These are phyloP conservation scores for Alouatta palliata DNA, from an alignment of 2,113 vertebrate genomes.

Conservation along the genomic window DNA sequence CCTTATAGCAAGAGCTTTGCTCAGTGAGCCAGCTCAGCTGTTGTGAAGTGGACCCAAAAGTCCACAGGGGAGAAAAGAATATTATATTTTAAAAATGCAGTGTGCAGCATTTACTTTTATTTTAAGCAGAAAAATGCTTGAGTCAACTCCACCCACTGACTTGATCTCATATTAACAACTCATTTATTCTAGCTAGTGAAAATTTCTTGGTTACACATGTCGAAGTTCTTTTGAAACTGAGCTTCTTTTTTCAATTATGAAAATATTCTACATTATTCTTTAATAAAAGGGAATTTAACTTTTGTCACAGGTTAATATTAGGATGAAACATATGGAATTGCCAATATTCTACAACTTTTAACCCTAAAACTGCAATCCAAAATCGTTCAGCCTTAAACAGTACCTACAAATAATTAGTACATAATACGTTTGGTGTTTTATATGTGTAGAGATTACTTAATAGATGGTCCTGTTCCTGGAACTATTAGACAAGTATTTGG, in stretches of 20 bases:
- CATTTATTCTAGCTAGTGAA: slow-evolving; percentile 25
- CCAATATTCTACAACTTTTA: slow-evolving; percentile 4
- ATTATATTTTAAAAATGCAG: slow-evolving; percentile 53
- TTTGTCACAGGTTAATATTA: not conserved
- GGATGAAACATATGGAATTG: not conserved
- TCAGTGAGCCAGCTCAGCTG: slow-evolving; percentile 53
- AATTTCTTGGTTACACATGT: not conserved
- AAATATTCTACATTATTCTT: not conserved
- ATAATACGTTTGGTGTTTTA: not conserved
- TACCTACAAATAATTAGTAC: not conserved
- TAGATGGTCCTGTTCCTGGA: not conserved
- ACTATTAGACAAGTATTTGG: not conserved
- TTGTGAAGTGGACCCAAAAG: slow-evolving; percentile 46
- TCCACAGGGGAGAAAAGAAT: slow-evolving; percentile 31
- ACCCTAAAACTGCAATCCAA: not conserved
- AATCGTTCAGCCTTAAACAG: not conserved
- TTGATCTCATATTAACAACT: slow-evolving; percentile 7
- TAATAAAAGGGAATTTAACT: slow-evolving; percentile 39
- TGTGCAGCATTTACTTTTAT: slow-evolving; percentile 13
- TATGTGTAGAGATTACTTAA: not conserved
- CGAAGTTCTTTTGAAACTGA: slow-evolving; percentile 29
- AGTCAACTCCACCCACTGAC: not conserved
- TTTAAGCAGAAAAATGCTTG: slow-evolving; percentile 34
- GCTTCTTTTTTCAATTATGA: slow-evolving; percentile 22
- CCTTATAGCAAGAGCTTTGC: slow-evolving; percentile 3